Evolutionary conservation across 2,888 invertebrate genomes (phyloP).

Genomic region (Gonocerus acuteangulatus): DNA sequence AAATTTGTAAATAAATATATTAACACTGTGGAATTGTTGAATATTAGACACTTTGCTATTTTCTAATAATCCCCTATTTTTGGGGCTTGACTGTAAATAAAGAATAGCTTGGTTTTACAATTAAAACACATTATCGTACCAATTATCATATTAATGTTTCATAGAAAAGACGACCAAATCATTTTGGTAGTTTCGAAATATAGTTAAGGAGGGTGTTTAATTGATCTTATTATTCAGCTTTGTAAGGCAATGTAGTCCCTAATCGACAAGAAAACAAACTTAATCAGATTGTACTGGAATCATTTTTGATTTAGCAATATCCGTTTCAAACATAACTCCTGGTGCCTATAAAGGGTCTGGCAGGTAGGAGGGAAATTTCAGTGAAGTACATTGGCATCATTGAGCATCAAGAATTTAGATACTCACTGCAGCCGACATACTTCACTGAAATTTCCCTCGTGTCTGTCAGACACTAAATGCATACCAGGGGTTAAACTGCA

Average conservation of each 20-base stretch:
- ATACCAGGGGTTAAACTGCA: too few species aligned
- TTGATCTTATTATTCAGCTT: constrained; percentile 1
- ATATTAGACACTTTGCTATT: constrained; percentile 14
- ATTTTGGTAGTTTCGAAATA: constrained; percentile 12
- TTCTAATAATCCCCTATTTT: constrained; percentile 17
- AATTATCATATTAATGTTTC: constrained; percentile 8
- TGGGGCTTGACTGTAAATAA: constrained; percentile 15
- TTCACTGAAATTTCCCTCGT: too few species aligned
- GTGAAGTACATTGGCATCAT: too few species aligned
- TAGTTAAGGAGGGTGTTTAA: constrained; percentile 7
- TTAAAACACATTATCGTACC: constrained; percentile 11
- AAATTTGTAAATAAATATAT: background rate
- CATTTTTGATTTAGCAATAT: too few species aligned
- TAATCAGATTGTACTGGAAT: too few species aligned
- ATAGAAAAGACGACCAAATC: constrained; percentile 13
- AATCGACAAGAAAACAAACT: background rate
- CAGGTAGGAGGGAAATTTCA: too few species aligned
- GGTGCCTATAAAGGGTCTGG: too few species aligned
- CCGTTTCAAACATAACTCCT: too few species aligned
- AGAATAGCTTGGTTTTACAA: constrained; percentile 12
- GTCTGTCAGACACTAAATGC: too few species aligned
- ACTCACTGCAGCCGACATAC: too few species aligned
- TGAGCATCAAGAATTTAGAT: too few species aligned
- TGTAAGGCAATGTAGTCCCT: constrained; percentile 11
- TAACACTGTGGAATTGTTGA: constrained; percentile 11